Evolutionary conservation across 2,888 invertebrate genomes (phyloP).

Genomic region (Drosophila paramelanica): DNA sequence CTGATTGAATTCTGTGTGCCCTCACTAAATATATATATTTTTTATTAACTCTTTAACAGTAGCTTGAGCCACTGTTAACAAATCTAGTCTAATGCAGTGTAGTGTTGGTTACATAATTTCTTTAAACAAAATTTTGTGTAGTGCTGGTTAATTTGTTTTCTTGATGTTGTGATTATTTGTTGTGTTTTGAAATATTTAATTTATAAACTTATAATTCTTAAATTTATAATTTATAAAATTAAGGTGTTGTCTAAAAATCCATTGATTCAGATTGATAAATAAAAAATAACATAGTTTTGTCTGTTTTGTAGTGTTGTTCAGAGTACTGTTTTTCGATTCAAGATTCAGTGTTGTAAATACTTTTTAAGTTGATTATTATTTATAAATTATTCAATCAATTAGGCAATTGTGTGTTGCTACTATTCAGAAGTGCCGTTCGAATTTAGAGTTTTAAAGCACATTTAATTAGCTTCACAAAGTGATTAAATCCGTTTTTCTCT

Average conservation of each 20-base stretch:
- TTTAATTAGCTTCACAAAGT: neutral
- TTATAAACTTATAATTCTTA: too few species aligned
- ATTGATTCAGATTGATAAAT: too few species aligned
- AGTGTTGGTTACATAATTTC: neutral
- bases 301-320: neutral
- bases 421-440: neutral
- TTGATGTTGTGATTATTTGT: neutral
- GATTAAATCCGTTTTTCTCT: neutral
- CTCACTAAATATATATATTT: neutral
- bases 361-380: too few species aligned
- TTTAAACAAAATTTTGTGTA: neutral
- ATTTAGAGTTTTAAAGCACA: neutral
- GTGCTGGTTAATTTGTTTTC: too few species aligned
- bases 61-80: neutral
- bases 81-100: neutral
- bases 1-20: constrained; percentile 12
- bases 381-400: neutral
- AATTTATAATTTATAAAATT: too few species aligned
- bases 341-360: too few species aligned
- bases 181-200: neutral
- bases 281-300: neutral
- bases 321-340: too few species aligned
- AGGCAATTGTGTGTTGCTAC: neutral
- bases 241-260: too few species aligned
- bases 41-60: neutral